phyloP scores from a whole-genome alignment of 2,113 vertebrate species.

The Lophotis ruficrista region DNA sequence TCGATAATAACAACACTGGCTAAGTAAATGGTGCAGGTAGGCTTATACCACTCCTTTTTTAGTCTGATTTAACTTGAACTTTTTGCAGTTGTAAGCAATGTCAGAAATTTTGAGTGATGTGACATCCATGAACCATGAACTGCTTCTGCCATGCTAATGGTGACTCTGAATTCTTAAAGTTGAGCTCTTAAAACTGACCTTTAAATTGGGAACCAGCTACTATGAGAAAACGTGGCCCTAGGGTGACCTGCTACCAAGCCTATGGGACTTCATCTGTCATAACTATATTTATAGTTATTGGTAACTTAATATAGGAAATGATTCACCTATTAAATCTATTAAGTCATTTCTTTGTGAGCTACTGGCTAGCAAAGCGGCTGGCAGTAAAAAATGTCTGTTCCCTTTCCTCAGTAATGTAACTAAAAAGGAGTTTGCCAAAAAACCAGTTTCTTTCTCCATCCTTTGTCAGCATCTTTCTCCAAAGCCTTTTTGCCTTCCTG shows the following conservation, averaged over 20 bases:
- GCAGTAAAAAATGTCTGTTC: conserved; percentile 3
- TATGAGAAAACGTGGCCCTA: not conserved
- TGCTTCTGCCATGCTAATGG: not conserved
- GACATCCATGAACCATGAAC: not conserved
- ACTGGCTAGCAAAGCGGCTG: not conserved
- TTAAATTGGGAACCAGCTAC: not conserved
- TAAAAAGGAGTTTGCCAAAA: not conserved
- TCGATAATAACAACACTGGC: not conserved
- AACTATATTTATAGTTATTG: conserved; percentile 36
- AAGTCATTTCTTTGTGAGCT: conserved; percentile 30
- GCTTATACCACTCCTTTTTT: not conserved
- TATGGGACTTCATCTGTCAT: not conserved
- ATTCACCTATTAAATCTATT: conserved; percentile 35
- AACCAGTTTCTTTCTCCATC: not conserved
- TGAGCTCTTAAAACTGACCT: not conserved
- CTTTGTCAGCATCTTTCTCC: not conserved
- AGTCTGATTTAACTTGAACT: not conserved
- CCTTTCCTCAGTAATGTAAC: not conserved
- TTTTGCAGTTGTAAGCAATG: not conserved
- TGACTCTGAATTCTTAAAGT: not conserved
- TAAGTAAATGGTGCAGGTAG: not conserved
- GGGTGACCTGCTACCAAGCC: not conserved
- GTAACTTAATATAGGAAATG: conserved; percentile 26
- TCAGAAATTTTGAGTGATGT: not conserved
- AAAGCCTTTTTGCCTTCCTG: not conserved